Evolutionary conservation across 2,113 vertebrate genomes (phyloP).

Genomic region (Anguilla rostrata): DNA sequence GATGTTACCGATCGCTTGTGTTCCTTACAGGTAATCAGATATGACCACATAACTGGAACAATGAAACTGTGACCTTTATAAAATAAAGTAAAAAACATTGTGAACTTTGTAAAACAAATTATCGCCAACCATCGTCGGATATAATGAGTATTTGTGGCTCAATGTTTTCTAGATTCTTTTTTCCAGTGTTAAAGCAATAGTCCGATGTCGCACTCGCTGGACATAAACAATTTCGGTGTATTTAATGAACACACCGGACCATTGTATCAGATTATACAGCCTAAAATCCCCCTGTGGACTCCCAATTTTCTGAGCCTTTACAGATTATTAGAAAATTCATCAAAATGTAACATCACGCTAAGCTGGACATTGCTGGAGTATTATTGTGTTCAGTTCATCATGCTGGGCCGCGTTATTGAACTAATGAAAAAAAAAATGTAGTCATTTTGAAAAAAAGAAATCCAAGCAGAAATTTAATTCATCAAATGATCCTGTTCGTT

Average conservation of each 20-base stretch:
- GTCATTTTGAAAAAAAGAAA: neutral
- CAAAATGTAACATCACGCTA: neutral
- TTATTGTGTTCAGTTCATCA: neutral
- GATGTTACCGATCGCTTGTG: neutral
- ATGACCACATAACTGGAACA: neutral
- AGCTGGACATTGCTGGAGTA: neutral
- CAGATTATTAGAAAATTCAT: conserved; percentile 3
- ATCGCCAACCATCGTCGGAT: neutral
- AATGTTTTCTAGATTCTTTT: neutral
- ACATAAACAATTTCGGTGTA: neutral
- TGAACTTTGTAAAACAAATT: neutral
- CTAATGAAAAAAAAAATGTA: neutral
- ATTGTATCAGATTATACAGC: neutral
- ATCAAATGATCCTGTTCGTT: neutral
- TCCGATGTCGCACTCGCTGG: neutral
- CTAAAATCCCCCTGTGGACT: neutral
- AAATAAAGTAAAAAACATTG: neutral
- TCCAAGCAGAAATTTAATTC: neutral
- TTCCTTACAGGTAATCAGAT: neutral
- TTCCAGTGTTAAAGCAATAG: neutral
- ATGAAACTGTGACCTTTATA: neutral
- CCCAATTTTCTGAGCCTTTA: neutral
- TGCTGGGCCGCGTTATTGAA: neutral
- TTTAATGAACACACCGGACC: neutral
- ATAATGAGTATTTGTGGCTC: neutral